Evolutionary conservation across 2,888 invertebrate species (phyloP).

Genomic region (Cephalotes varians): DNA sequence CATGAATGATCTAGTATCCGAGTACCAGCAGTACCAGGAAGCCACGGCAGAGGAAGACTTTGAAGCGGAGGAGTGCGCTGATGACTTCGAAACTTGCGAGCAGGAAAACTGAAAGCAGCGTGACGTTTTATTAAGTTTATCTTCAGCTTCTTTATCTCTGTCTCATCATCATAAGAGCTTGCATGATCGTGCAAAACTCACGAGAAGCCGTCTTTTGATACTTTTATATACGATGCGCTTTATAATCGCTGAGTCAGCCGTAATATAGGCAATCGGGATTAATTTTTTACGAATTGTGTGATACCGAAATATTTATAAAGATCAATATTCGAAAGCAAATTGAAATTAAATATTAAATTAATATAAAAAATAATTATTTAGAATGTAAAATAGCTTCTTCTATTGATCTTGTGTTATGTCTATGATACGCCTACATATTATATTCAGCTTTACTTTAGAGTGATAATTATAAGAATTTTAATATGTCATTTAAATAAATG

Average conservation of each 20-base stretch:
- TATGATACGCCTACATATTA: constrained; percentile 20
- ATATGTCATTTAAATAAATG: constrained; percentile 19
- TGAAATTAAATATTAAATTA: constrained; percentile 16
- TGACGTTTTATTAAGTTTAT: not conserved
- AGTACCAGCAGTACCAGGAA: constrained; percentile 98
- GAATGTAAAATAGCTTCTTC: not conserved
- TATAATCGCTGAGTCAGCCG: constrained; percentile 25
- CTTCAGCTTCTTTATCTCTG: constrained; percentile 32
- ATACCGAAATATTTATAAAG: constrained; percentile 21
- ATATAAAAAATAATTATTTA: constrained; percentile 16
- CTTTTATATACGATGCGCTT: constrained; percentile 59
- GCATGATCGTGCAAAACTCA: not conserved
- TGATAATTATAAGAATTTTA: constrained; percentile 32
- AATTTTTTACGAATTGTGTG: constrained; percentile 3
- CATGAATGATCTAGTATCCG: constrained; percentile 97
- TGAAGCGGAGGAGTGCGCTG: constrained; percentile 91
- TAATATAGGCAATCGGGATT: constrained; percentile 24
- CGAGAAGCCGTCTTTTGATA: constrained; percentile 58
- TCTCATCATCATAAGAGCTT: constrained; percentile 6
- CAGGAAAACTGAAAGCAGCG: constrained; percentile 74
- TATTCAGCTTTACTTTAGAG: constrained; percentile 33
- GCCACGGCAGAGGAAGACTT: constrained; percentile 95
- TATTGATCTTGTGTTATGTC: constrained; percentile 1
- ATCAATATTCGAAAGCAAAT: not conserved
- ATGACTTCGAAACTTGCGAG: constrained; percentile 85